Evolutionary conservation across 2,113 vertebrate species (phyloP).

Genomic region (Gorilla gorilla): DNA sequence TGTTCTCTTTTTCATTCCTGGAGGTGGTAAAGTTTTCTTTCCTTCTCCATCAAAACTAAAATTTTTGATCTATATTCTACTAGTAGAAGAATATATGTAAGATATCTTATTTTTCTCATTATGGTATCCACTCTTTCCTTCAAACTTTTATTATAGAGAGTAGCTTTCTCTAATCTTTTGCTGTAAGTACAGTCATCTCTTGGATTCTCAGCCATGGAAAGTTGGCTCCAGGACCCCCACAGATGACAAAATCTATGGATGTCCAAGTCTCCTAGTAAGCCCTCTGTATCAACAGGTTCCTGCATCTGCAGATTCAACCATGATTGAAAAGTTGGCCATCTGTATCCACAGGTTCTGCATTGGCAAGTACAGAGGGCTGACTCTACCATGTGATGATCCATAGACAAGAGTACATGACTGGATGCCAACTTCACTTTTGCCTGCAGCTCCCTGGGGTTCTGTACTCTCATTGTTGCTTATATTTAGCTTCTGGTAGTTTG

Average conservation of each 20-base stretch:
- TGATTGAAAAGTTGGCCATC: neutral
- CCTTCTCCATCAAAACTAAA: neutral
- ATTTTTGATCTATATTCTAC: neutral
- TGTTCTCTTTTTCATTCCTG: neutral
- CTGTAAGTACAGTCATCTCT: neutral
- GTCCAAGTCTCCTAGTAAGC: neutral
- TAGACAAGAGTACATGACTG: too few relatives aligned
- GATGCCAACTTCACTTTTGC: neutral
- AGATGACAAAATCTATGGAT: neutral
- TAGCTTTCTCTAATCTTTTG: neutral
- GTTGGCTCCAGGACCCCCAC: neutral
- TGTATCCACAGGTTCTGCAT: neutral
- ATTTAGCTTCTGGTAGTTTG: neutral
- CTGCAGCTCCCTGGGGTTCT: neutral
- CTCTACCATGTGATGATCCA: neutral
- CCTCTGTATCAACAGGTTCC: neutral
- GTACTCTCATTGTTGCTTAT: neutral
- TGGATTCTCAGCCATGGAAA: neutral
- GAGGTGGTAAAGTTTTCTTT: neutral
- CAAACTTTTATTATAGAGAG: neutral
- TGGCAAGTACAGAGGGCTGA: neutral
- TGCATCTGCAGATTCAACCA: neutral
- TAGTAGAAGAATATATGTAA: neutral
- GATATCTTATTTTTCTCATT: neutral
- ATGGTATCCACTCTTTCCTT: neutral